Percentiles rank a stretch among this genome's conserved stretches.
phyloP scores from a whole-genome alignment of 2,113 vertebrate genomes.

The Climacteris rufus region DNA sequence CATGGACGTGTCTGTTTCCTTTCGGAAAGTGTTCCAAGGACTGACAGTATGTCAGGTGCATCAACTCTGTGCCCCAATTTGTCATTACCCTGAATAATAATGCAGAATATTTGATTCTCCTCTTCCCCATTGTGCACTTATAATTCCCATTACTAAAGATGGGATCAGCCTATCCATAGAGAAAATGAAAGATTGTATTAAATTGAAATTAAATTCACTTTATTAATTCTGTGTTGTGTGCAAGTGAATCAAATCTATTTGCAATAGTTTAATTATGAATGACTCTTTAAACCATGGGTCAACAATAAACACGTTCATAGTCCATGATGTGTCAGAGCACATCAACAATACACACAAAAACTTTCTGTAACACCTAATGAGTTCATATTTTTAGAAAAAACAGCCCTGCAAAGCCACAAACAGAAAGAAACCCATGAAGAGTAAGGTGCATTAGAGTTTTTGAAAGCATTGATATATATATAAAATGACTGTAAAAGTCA shows the following conservation, averaged over 20 bases:
- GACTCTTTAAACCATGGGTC: constrained; percentile 20
- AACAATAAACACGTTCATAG: constrained; percentile 3
- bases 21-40: background rate
- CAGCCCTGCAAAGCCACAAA: background rate
- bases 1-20: background rate
- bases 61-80: background rate
- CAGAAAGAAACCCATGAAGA: background rate
- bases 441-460: constrained; percentile 10
- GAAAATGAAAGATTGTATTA: constrained; percentile 25
- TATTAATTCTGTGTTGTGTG: background rate
- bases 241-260: background rate
- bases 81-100: background rate
- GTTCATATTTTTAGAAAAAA: constrained; percentile 31
- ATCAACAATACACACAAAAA: background rate
- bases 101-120: background rate
- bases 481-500: background rate
- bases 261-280: background rate
- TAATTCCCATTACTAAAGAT: constrained; percentile 16
- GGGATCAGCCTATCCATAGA: background rate
- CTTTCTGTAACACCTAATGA: background rate
- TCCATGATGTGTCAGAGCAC: constrained; percentile 35
- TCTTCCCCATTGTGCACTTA: background rate
- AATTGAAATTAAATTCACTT: constrained; percentile 32
- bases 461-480: background rate
- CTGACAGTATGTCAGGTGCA: background rate